Evolutionary conservation across 2,888 invertebrate species (phyloP).

Genomic region (Cheiracanthium punctorium): DNA sequence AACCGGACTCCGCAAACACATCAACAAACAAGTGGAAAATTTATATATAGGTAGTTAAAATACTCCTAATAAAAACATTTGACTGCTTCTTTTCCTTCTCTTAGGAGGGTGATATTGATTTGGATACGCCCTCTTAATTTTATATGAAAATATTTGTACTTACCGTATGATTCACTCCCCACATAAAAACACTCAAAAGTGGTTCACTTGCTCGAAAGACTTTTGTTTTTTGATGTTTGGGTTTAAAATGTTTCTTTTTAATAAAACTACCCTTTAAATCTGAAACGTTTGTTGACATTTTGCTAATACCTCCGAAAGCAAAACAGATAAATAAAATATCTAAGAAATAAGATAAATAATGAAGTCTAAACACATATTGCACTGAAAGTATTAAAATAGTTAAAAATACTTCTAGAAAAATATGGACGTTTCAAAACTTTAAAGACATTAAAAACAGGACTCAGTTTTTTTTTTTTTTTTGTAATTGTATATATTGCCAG

Average conservation of each 20-base stretch:
- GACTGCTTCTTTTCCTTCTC: no score
- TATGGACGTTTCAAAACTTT: not conserved
- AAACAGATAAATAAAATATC: not conserved
- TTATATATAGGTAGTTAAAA: no score
- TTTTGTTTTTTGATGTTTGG: constrained; percentile 99
- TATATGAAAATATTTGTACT: no score
- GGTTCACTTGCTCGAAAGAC: constrained; percentile 99
- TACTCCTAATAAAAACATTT: no score
- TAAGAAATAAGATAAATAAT: not conserved
- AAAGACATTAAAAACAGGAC: not conserved
- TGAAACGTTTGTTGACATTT: constrained; percentile 50
- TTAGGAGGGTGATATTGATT: no score
- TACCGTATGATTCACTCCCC: constrained; percentile 99
- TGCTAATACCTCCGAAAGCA: not conserved
- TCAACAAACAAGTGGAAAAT: no score
- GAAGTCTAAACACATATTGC: not conserved
- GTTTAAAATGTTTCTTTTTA: constrained; percentile 98
- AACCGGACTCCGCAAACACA: no score
- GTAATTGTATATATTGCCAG: no score
- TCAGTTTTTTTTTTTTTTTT: not conserved
- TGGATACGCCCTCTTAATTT: constrained; percentile 56
- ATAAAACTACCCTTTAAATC: constrained; percentile 79
- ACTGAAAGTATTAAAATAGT: not conserved
- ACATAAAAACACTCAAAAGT: constrained; percentile 98
- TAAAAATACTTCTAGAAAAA: not conserved